Base-by-base conservation (phyloP, 2,113 vertebrate genomes). In the Sinocyclocheilus anophthalmus region DNA sequence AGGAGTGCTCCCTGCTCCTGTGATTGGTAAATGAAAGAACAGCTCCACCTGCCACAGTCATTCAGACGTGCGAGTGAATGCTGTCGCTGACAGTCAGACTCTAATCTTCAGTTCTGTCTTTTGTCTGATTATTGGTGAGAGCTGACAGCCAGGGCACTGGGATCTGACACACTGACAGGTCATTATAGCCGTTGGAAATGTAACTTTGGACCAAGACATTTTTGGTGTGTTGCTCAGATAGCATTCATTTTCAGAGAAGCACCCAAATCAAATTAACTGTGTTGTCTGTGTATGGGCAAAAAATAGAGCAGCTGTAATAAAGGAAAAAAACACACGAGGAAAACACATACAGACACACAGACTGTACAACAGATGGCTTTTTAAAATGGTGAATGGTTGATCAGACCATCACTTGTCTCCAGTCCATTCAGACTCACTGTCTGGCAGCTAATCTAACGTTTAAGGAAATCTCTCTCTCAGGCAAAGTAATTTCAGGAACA, bases 31-130 rank as follows among this genome's bases (percentile, higher is more conserved):
- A 88, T 81, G 83, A 77, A 85, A 67, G 57, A 76, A 42, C 39
- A 65, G 67, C 69, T 42, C 33, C 57, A 53, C 57, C 26, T 37
- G 67, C 37, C 57, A 63, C 7, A 76, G 37, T 45, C 55, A 65
- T 76, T 86, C 67, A 70, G 26, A 72, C 55, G 65, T 53, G 81
- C 16, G 8, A 6, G 22, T 63, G 75, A 24, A 45, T 50, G 42
- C 39, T 75, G 82, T 9, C 2, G 16, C 77, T 81, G 83, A 81
- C 57, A 45, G 87, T 24, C 9, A 22, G 18, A 75, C 78, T 81
- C 78, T 86, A 67, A 70, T 65, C 81, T 83, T 83, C 48, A 72
- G n/a, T 76, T 72, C 76, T 79, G 76, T n/a, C 75, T 79, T 69
- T 84, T 69, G 30, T 72, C 75, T 84, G 33, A 67, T 81, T 76